Evolutionary conservation across 2,888 invertebrate genomes (phyloP), one percentile per base, ranked within the genome.

Genomic region (Notocelia uddmanniana): DNA sequence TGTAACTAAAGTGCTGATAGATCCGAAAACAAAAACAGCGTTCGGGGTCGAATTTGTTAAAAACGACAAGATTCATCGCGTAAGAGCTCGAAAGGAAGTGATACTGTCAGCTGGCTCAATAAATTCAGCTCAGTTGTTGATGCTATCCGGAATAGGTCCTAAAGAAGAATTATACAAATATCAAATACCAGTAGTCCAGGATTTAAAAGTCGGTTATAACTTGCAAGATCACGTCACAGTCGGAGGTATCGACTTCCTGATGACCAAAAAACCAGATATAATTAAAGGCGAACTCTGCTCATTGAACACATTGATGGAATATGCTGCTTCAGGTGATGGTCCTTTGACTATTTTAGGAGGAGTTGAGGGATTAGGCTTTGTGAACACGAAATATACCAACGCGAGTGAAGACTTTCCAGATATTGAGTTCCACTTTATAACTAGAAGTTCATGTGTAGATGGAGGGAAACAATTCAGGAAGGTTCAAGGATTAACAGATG

Each of bases 71-170:
- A 83, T 96, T 0, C 95, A 96, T 80, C 94, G 96, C 63, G 95
- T 98, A 1, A 91, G 96, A 72, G 97, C 98, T 0, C 95, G 95
- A 45, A 98, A 97, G 84, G 98, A 98, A 87, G 97, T 99, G 0
- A 97, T 99, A 62, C 84, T 99, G 1, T 97, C 98, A 1, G 98
- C 97, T 0, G 99, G 99, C 0, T 95, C 99, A 0, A 95, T 99
- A 0, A 99, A 98, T 84, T 97, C 98, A 0, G 98, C 99, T 0
- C 99, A 99, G 84, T 83, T 99, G 1, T 89, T 99, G 48, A 98
- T 99, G 98, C 87, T 99, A 0, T 98, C 98, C 11, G 99, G 99
- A 0, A 95, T 99, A 10, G 97, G 97, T 0, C 97, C 97, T 0
- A 93, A 95, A 66, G 95, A 95, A 21, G 96, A 97, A 79, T 83